phyloP scores from a whole-genome alignment of 2,888 invertebrate species.

The Drosophila neonasuta region DNA sequence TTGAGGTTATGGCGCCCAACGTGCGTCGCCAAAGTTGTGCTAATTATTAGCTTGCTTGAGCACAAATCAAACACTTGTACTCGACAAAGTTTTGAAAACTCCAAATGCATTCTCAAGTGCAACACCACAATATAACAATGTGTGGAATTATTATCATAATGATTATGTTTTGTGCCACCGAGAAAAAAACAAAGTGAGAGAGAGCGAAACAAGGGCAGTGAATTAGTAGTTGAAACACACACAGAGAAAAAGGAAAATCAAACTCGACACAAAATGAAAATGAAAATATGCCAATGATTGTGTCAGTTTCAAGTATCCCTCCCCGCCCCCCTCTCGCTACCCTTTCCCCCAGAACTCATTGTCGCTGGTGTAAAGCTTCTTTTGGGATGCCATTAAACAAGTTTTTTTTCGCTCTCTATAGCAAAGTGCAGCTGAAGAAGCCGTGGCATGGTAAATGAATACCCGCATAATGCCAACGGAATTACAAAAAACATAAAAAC shows the following conservation, averaged over 20 bases:
- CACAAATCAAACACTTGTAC: background rate
- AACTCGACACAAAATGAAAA: constrained; percentile 1
- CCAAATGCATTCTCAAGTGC: too few relatives aligned
- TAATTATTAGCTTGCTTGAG: background rate
- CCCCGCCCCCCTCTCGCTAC: too few relatives aligned
- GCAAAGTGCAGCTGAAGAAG: constrained; percentile 15
- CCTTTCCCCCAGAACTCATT: too few relatives aligned
- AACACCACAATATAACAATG: background rate
- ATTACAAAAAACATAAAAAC: constrained; percentile 41
- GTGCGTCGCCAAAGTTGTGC: constrained; percentile 7
- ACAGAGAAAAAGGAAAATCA: constrained; percentile 1
- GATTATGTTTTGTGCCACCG: constrained; percentile 5
- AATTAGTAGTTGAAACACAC: constrained; percentile 42
- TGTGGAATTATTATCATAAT: too few relatives aligned
- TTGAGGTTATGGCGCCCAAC: constrained; percentile 27
- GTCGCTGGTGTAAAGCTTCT: constrained; percentile 29
- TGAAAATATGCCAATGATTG: constrained; percentile 65
- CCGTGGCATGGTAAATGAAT: constrained; percentile 46
- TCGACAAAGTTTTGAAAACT: too few relatives aligned
- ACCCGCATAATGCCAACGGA: constrained; percentile 66
- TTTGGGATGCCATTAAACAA: constrained; percentile 48
- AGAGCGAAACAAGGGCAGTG: constrained; percentile 43
- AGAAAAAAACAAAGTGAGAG: background rate
- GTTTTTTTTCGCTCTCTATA: constrained; percentile 30
- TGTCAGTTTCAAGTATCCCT: constrained; percentile 53